Evolutionary conservation across 2,113 vertebrate genomes (phyloP).

Genomic region (Albula glossodonta): DNA sequence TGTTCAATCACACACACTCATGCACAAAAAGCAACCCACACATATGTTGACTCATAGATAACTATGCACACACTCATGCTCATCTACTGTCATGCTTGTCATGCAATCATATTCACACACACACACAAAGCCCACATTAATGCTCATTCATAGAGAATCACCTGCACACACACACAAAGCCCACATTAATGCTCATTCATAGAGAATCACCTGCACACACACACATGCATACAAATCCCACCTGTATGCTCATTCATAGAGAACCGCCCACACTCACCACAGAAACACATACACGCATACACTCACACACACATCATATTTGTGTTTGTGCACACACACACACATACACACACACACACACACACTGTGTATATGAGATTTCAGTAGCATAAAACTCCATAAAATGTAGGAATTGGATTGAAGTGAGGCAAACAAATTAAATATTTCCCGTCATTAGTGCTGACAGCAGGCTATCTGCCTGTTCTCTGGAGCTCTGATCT

Average conservation of each 20-base stretch:
- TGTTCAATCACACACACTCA: neutral
- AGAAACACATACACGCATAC: too few relatives aligned
- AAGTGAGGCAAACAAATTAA: neutral
- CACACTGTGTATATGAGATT: neutral
- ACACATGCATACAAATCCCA: too few relatives aligned
- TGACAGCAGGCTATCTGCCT: neutral
- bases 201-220: neutral
- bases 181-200: too few relatives aligned
- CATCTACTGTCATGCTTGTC: too few relatives aligned
- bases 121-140: neutral
- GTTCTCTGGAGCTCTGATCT: neutral
- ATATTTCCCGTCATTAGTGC: neutral
- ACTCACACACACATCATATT: neutral
- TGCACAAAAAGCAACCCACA: neutral
- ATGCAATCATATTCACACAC: too few relatives aligned
- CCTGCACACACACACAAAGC: neutral
- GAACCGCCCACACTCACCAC: too few relatives aligned
- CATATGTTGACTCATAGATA: neutral
- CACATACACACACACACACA: neutral
- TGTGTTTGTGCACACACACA: neutral
- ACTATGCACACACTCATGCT: too few relatives aligned
- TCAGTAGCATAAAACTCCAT: neutral
- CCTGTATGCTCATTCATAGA: too few relatives aligned
- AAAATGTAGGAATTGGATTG: neutral
- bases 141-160: neutral